Conservation (phyloP, 2,888 invertebrate genomes). For the Busseola fusca region DNA sequence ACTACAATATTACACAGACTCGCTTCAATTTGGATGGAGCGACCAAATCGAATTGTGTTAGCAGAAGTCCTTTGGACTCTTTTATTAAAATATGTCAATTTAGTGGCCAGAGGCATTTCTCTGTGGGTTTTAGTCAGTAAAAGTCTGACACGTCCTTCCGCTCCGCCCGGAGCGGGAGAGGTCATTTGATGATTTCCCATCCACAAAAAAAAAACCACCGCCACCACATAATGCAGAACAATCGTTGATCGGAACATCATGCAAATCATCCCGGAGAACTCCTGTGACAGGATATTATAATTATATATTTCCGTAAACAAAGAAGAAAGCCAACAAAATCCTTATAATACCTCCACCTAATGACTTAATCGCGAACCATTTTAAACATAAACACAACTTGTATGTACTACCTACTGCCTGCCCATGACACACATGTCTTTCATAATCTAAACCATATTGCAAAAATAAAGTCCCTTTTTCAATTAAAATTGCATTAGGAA, state of each 20-base stretch:
- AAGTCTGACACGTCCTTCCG: no score
- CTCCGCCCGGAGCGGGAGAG: no score
- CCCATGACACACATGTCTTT: slow-evolving; percentile 22
- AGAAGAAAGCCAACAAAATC: slow-evolving; percentile 15
- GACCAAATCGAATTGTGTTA: background rate
- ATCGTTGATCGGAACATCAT: background rate
- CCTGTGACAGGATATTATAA: background rate
- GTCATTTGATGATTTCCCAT: no score
- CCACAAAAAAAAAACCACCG: no score
- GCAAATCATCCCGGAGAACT: no score
- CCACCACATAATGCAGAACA: background rate
- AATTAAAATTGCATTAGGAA: slow-evolving; percentile 51
- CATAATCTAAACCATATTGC: slow-evolving; percentile 20
- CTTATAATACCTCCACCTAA: background rate
- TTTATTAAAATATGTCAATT: background rate
- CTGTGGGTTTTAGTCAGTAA: no score
- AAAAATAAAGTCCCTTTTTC: slow-evolving; percentile 43
- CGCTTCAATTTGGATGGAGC: background rate
- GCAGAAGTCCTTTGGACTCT: background rate
- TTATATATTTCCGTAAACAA: background rate
- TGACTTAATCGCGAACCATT: slow-evolving; percentile 11
- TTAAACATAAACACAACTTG: slow-evolving; percentile 19
- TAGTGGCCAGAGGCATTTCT: background rate
- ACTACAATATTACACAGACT: background rate
- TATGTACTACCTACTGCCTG: background rate